A percentile compares a stretch with the other conserved stretches of the same genome.
phyloP scores from a whole-genome alignment of 2,888 invertebrate genomes.

The Xiphydria camelus region DNA sequence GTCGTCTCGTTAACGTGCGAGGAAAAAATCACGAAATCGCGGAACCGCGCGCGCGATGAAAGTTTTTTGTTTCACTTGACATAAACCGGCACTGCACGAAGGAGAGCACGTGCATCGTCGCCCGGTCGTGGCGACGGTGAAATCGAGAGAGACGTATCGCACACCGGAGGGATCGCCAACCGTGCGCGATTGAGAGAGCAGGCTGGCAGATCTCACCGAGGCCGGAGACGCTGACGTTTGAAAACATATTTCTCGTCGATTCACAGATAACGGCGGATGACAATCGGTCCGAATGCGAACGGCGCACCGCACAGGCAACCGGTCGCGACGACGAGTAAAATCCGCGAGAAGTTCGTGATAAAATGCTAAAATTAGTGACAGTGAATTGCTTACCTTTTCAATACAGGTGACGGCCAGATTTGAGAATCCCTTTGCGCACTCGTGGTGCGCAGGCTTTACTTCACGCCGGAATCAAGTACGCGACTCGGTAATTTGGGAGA shows the following conservation, averaged over 20 bases:
- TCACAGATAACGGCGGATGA: constrained; percentile 27
- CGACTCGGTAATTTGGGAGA: too few species aligned
- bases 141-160: constrained; percentile 20
- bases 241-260: constrained; percentile 35
- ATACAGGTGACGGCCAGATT: constrained; percentile 63
- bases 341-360: constrained; percentile 23
- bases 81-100: constrained; percentile 19
- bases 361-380: constrained; percentile 41
- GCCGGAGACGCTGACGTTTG: constrained; percentile 37
- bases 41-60: constrained; percentile 26
- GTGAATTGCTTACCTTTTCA: constrained; percentile 60
- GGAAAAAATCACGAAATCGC: constrained; percentile 2
- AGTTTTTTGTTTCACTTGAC: constrained; percentile 30
- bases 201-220: constrained; percentile 25
- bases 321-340: constrained; percentile 11
- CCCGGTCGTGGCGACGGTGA: too few species aligned
- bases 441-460: constrained; percentile 45
- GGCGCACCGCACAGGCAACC: background rate
- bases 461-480: constrained; percentile 27
- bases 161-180: constrained; percentile 5
- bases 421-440: constrained; percentile 57
- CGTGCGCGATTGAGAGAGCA: constrained; percentile 29
- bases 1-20: too few species aligned
- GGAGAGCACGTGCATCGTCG: background rate
- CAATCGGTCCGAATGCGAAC: constrained; percentile 27